A percentile compares a stretch with the other conserved stretches of the same genome.
phyloP scores from a whole-genome alignment of 2,113 vertebrate genomes.

The Oryctolagus cuniculus region DNA sequence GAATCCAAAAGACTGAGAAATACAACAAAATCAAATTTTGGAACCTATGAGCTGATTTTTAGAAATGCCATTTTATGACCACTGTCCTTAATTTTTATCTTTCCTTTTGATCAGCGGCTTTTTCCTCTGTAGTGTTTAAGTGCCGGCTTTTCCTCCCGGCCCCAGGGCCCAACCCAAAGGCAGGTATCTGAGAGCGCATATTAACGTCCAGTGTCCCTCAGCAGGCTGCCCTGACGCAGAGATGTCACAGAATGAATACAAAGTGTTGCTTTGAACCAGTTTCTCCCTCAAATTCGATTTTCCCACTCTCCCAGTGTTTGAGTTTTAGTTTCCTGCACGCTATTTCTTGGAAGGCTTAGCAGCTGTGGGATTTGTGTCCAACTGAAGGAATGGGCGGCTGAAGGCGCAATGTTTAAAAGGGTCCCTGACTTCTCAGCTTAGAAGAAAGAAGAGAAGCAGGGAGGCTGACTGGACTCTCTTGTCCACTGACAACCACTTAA shows the following conservation, averaged over 20 bases:
- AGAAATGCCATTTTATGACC: not conserved
- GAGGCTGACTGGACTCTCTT: not conserved
- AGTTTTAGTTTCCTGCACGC: not conserved
- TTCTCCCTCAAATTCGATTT: not conserved
- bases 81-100: constrained; percentile 2
- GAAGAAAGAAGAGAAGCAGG: not conserved
- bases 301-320: not conserved
- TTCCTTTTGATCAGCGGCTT: constrained; percentile 8
- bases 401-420: not conserved
- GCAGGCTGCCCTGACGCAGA: too few relatives aligned
- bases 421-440: not conserved
- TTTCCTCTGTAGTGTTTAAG: constrained; percentile 8
- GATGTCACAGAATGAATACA: constrained; percentile 14
- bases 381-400: not conserved
- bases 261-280: constrained; percentile 41
- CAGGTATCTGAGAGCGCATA: not conserved
- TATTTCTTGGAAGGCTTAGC: not conserved
- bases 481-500: not conserved
- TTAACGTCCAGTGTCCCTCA: not conserved
- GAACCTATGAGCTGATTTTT: constrained; percentile 50
- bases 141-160: not conserved
- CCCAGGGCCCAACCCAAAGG: not conserved
- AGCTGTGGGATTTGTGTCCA: not conserved
- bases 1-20: constrained; percentile 84
- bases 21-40: constrained; percentile 82